Conservation (phyloP, 2,113 vertebrate species). For the Coturnix japonica region DNA sequence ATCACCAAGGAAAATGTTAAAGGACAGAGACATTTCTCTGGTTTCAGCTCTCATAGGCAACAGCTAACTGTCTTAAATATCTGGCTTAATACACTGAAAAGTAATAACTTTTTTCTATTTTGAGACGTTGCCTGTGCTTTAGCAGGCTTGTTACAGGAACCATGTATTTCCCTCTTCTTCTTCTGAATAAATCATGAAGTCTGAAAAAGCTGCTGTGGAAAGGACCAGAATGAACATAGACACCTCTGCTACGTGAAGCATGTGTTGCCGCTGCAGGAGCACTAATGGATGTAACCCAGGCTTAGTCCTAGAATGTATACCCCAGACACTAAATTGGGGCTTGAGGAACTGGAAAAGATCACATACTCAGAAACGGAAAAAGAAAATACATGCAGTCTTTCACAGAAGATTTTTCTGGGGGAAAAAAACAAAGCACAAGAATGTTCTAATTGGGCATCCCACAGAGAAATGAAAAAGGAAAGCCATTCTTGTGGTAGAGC, state of each 20-base stretch:
- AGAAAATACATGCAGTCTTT: neutral
- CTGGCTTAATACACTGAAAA: constrained; percentile 7
- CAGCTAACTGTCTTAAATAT: neutral
- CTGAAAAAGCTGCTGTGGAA: neutral
- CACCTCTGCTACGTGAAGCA: neutral
- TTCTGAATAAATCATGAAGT: neutral
- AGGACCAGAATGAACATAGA: neutral
- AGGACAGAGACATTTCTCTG: neutral
- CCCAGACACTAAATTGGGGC: neutral
- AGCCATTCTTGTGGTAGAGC: neutral
- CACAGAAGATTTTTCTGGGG: neutral
- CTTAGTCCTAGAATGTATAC: neutral
- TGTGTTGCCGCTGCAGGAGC: neutral
- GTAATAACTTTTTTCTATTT: neutral
- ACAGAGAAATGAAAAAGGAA: neutral
- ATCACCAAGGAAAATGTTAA: constrained; percentile 33
- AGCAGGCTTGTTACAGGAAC: neutral
- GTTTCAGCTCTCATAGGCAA: constrained; percentile 12
- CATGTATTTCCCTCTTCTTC: neutral
- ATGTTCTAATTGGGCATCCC: neutral
- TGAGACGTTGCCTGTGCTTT: neutral
- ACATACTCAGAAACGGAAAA: neutral
- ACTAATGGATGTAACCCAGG: neutral
- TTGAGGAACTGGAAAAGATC: neutral
- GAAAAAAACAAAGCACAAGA: neutral